Base-by-base conservation (phyloP, 1,140 invertebrate genomes). In the Drosophila dunni region DNA sequence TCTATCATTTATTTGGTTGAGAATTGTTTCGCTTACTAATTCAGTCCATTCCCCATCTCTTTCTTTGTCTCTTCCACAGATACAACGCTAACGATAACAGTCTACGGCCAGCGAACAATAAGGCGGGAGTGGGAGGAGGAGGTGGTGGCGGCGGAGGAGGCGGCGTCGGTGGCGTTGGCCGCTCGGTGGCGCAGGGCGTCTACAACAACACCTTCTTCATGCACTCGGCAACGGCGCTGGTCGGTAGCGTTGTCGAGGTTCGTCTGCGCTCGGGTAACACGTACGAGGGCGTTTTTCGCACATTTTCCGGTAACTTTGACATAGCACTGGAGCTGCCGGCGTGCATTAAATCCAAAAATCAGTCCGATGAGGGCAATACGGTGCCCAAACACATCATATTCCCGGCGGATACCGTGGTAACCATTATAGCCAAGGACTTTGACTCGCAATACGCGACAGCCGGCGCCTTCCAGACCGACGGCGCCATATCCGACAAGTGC, bases 171-270 rank as follows among this genome's bases (percentile, higher is more conserved):
- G 24, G 24, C 24, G 24, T 17, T 46, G 77, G 65, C 38, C 90
- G 90, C 75, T 75, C 90, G 38, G 92, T 94, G 74, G 94, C 95
- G 20, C 97, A 97, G 91, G 97, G 97, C 67, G 95, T 98, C 33
- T 98, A 98, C 92, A 96, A 95, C 78, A 98, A 98, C 94, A 94
- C 95, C 69, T 95, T 96, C 92, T 97, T 97, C 92, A 97, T 97
- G 96, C 96, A 97, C 93, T 95, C 96, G 17, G 95, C 96, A 50
- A 96, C 96, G 67, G 95, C 95, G 79, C 95, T 97, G 90, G 95
- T 98, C 60, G 97, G 97, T 70, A 97, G 96, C 91, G 94, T 94
- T 75, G 96, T 97, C 33, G 95, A 96, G 92, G 95, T 98, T 71
- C 95, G 96, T 91, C 97, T 97, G 58, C 94, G 95, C 89, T 96